Evolutionary conservation across 2,113 vertebrate species (phyloP).

Genomic region (Xyrauchen texanus): DNA sequence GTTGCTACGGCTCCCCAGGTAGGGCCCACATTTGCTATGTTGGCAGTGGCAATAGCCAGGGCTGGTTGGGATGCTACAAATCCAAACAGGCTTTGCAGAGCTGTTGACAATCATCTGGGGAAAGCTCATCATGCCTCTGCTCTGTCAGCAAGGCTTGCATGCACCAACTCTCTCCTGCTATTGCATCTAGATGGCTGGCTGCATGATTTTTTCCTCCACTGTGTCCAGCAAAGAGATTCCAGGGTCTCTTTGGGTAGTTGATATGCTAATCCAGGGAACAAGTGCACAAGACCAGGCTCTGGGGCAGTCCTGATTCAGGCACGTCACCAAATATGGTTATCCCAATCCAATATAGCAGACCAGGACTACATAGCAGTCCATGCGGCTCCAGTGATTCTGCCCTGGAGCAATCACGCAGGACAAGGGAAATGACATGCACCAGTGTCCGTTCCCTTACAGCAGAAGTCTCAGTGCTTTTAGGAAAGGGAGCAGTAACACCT

Average conservation of each 20-base stretch:
- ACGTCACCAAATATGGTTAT: background rate
- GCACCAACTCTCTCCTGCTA: too few relatives aligned
- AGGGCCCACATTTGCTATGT: too few relatives aligned
- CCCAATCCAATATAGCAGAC: background rate
- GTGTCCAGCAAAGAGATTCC: background rate
- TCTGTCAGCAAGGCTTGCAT: too few relatives aligned
- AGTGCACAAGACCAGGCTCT: background rate
- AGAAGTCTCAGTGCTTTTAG: background rate
- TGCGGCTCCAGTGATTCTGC: background rate
- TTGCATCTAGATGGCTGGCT: too few relatives aligned
- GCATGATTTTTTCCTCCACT: background rate
- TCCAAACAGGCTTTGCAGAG: too few relatives aligned
- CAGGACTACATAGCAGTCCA: background rate
- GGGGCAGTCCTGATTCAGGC: background rate
- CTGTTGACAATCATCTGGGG: too few relatives aligned
- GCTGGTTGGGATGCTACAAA: too few relatives aligned
- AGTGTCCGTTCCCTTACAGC: background rate
- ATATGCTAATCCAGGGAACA: background rate
- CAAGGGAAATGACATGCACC: background rate
- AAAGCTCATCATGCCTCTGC: too few relatives aligned
- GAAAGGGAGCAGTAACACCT: background rate
- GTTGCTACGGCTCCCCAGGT: too few relatives aligned
- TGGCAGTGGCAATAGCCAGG: too few relatives aligned
- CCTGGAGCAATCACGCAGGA: background rate
- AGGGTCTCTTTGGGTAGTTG: background rate